phyloP scores from a whole-genome alignment of 2,113 vertebrate genomes.

The Aphelocoma coerulescens region DNA sequence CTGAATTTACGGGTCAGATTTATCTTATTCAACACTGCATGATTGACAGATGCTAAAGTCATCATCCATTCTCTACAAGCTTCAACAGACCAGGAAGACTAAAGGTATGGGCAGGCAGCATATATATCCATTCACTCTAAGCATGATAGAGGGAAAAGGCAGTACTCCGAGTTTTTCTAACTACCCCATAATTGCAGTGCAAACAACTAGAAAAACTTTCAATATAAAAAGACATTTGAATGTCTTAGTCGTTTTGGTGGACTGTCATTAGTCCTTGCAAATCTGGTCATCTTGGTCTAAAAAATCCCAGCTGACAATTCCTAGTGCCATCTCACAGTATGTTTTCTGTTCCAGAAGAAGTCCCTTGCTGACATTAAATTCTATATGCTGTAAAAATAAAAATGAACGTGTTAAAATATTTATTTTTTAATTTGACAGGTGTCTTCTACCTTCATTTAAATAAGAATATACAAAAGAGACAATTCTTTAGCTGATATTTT shows the following conservation, averaged over 20 bases:
- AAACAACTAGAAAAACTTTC: background rate
- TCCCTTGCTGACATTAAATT: background rate
- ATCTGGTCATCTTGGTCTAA: background rate
- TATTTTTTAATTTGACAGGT: background rate
- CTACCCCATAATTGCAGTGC: background rate
- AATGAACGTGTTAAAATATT: background rate
- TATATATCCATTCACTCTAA: background rate
- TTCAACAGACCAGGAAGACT: background rate
- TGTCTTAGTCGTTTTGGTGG: background rate
- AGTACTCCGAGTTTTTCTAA: background rate
- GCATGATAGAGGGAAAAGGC: background rate
- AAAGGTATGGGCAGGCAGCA: background rate
- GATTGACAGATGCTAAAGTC: background rate
- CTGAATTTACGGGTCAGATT: background rate
- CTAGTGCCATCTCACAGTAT: background rate
- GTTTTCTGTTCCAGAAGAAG: background rate
- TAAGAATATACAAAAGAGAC: background rate
- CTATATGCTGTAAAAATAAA: background rate
- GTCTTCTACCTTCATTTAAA: background rate
- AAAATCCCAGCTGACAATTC: background rate
- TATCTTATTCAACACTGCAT: background rate
- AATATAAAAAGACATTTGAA: background rate
- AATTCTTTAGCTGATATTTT: background rate
- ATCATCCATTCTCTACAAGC: background rate
- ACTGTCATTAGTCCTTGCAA: background rate